A percentile compares a stretch with the other conserved stretches of the same genome.
Conservation (phyloP, 2,888 invertebrate genomes). For the Caenorhabditis macrosperma region DNA sequence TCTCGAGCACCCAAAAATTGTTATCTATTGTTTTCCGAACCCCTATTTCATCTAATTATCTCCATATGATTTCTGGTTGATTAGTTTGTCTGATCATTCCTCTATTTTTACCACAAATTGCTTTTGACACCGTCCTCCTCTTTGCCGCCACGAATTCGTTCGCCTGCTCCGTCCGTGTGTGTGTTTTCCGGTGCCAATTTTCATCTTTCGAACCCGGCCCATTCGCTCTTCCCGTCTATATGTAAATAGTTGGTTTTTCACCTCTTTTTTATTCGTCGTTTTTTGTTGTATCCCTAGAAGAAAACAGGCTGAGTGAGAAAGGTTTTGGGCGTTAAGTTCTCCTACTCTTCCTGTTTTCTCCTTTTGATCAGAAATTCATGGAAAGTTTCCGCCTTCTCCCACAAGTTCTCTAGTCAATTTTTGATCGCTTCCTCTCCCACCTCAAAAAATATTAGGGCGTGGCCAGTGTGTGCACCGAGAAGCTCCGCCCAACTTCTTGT, state of each 20-base stretch:
- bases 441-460: background rate
- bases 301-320: background rate
- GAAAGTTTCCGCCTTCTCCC: constrained; percentile 3
- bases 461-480: background rate
- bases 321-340: too few relatives aligned
- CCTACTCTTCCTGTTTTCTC: background rate
- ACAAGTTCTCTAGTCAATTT: constrained; percentile 9
- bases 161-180: background rate
- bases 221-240: background rate
- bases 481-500: constrained; percentile 3
- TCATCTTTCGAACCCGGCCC: constrained; percentile 6
- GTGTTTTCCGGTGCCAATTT: constrained; percentile 4
- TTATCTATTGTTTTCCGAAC: constrained; percentile 12
- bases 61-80: background rate
- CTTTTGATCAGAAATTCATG: constrained; percentile 21
- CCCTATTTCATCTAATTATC: background rate
- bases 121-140: background rate
- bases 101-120: background rate
- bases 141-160: too few relatives aligned
- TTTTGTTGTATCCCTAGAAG: background rate
- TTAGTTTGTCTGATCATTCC: background rate
- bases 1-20: too few relatives aligned
- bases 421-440: constrained; percentile 17
- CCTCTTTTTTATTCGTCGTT: constrained; percentile 3
- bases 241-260: constrained; percentile 29